Base-by-base conservation (phyloP, 2,113 vertebrate genomes). In the Phodopus roborovskii region DNA sequence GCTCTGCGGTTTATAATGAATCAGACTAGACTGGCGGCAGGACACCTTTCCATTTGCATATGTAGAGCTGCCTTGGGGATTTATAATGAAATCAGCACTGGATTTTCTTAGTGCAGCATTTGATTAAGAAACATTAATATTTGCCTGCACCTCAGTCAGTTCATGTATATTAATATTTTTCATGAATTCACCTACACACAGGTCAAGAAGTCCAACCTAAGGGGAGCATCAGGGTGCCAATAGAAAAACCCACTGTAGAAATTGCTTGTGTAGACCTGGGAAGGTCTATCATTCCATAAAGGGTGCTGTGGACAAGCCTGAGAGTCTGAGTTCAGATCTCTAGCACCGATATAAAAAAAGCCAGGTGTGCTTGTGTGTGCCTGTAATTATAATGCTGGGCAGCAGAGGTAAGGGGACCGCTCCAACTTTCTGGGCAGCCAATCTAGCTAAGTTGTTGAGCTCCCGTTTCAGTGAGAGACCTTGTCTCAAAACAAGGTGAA, bases 61-160 rank as follows among this genome's bases (percentile, higher is more conserved):
- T 94, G 12, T 58, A 42, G 70, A 89, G 68, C 60, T 8, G 15
- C 82, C 70, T 39, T 70, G 28, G 88, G 86, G 89, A 75, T 87
- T 96, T 74, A 53, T 60, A 75, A 95, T 95, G 85, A 86, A 92
- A 95, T 92, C 30, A 73, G 79, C 60, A 73, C 60, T 81, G 82
- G 33, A 15, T 64, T 96, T 84, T 93, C 94, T 90, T 82, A 56
- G 28, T 70, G 71, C 20, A 36, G 60, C 77, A 42, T 91, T 94
- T 94, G 82, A 56, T 87, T 94, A 96, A 90, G 91, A 96, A 97
- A 88, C 58, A 78, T 88, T 92, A 92, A 77, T 93, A 92, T 97
- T 97, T 94, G 74, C 58, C 64, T 71, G 66, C 60, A 71, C 50
- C 74, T 71, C 39, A 62, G 70, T 92, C 81, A 87, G 74, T 71